Percentiles rank a stretch among this genome's conserved stretches.
phyloP scores from a whole-genome alignment of 2,113 vertebrate genomes.

The Tachycineta bicolor region DNA sequence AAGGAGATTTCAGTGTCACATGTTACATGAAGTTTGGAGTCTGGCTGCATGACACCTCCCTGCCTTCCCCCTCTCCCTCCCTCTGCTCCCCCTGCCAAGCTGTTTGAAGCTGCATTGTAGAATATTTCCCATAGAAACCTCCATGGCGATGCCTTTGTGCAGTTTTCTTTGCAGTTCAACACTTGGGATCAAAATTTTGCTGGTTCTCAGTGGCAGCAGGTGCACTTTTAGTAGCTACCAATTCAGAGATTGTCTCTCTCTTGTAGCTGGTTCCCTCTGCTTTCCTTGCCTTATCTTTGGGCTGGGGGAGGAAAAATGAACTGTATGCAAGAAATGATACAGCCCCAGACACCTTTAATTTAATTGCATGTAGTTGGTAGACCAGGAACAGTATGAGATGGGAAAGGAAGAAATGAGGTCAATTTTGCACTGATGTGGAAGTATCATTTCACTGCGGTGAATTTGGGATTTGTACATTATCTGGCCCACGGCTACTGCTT shows the following conservation, averaged over 20 bases:
- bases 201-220: not conserved
- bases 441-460: not conserved
- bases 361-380: not conserved
- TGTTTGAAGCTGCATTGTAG: not conserved
- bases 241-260: not conserved
- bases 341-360: not conserved
- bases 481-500: not conserved
- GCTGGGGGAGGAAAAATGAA: fast-evolving
- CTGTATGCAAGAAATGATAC: not conserved
- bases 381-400: not conserved
- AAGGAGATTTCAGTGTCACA: not conserved
- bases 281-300: not conserved
- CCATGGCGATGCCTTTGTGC: not conserved
- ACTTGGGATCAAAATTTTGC: not conserved
- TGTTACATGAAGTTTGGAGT: not conserved
- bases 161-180: not conserved
- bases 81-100: fast-evolving
- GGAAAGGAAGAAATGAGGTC: not conserved
- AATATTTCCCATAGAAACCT: constrained; percentile 5
- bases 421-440: not conserved
- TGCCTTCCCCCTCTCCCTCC: not conserved
- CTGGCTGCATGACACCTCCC: not conserved
- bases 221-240: not conserved
- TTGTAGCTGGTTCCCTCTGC: not conserved
- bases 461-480: not conserved